phyloP scores from a whole-genome alignment of 2,888 invertebrate species.

The Heliconius cydno region DNA sequence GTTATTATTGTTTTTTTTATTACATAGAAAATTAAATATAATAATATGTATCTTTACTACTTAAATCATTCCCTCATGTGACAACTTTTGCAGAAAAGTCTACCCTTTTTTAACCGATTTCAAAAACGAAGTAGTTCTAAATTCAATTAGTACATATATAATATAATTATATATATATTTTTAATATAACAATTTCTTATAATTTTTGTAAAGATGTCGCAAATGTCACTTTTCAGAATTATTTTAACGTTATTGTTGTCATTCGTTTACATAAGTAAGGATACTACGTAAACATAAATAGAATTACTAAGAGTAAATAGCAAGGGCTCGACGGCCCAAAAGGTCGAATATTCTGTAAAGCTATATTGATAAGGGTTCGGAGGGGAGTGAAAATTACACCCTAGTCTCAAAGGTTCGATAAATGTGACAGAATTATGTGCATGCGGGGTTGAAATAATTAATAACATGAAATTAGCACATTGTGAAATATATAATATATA shows the following conservation, averaged over 20 bases:
- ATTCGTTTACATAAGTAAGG: background rate
- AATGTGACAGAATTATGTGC: constrained; percentile 37
- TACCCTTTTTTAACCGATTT: too few species aligned
- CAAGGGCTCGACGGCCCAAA: constrained; percentile 28
- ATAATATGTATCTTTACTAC: too few species aligned
- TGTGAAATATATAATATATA: too few species aligned
- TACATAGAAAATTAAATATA: too few species aligned
- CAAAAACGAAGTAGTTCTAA: too few species aligned
- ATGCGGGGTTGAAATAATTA: constrained; percentile 58
- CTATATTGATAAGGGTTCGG: constrained; percentile 53
- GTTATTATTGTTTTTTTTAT: too few species aligned
- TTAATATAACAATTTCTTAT: background rate
- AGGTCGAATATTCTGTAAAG: constrained; percentile 12
- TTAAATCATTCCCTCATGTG: too few species aligned
- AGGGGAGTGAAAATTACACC: constrained; percentile 58
- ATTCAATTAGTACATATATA: too few species aligned
- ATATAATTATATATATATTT: too few species aligned
- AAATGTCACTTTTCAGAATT: background rate
- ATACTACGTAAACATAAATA: background rate
- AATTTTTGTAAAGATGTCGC: too few species aligned
- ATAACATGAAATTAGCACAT: constrained; percentile 45
- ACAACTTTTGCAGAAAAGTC: too few species aligned
- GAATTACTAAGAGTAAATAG: background rate
- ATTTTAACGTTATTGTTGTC: background rate
- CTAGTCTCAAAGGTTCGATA: constrained; percentile 45